Evolutionary conservation across 1,140 invertebrate genomes (phyloP), one percentile per base, ranked within the genome.

Genomic region (Eulimnadia texana): DNA sequence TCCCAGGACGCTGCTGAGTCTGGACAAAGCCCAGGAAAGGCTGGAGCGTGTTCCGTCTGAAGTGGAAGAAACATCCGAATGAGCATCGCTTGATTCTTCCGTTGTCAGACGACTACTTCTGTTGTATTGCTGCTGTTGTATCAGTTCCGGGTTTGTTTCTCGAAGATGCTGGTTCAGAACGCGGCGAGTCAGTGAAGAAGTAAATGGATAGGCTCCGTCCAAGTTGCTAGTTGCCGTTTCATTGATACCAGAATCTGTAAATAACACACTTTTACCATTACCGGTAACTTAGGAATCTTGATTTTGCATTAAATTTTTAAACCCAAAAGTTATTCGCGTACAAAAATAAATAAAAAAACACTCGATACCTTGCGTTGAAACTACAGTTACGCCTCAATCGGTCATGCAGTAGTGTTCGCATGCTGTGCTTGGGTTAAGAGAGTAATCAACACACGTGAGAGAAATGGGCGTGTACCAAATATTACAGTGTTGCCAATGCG

Each of bases 131-230:
- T 11, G 55, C 19, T n/a, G 23, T 19, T 19, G 27, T 0, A 56
- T 25, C 3, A 57, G 55, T 20, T 57, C 55, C 0, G 55, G 55
- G 33, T 57, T 57, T 24, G 60, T 61, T 55, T 61, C 50, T 22
- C 49, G 24, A 23, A 61, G 33, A 11, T 61, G 60, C 29, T 52
- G 53, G 13, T 61, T 52, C 50, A 61, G 29, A 23, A 23, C 50
- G 19, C 53, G 60, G 9, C 60, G 60, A 13, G 60, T 61, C 19
- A 61, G 28, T 9, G 53, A 54, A 10, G 60, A 52, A 16, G 60
- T 61, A 11, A 61, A 54, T 11, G 60, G 60, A 13, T 58, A 58
- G 3, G 6, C 16, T 9, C 55, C 27, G 55, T 58, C 55, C 55
- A 42, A 16, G 42, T 58, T 42, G 27, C 28, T 27, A 13, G 24